Evolutionary conservation across 2,888 invertebrate species (phyloP).

Genomic region (Hypolimnas misippus): DNA sequence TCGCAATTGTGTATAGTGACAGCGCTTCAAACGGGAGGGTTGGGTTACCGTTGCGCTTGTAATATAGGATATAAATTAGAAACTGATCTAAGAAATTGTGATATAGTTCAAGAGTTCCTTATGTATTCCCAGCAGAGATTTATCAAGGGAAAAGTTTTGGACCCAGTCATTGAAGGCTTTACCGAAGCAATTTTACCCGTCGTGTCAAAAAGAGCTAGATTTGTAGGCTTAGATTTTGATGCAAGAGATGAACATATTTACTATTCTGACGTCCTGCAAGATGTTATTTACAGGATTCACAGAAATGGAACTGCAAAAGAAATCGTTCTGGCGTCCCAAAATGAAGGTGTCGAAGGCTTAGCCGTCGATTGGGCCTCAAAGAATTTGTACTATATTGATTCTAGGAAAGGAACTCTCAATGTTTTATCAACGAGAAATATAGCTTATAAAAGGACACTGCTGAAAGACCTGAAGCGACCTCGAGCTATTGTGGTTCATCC

Average conservation of each 20-base stretch:
- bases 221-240: conserved; percentile 98
- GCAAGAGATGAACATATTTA: conserved; percentile 95
- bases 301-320: conserved; percentile 91
- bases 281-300: conserved; percentile 94
- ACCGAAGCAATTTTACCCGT: conserved; percentile 98
- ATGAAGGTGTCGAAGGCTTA: conserved; percentile 98
- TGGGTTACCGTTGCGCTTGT: conserved; percentile 96
- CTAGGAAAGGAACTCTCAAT: conserved; percentile 96
- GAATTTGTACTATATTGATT: conserved; percentile 97
- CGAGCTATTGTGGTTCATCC: conserved; percentile 98
- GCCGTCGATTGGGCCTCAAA: conserved; percentile 98
- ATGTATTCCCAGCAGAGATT: conserved; percentile 98
- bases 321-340: conserved; percentile 96
- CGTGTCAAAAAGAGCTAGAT: conserved; percentile 94
- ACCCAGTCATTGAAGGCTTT: conserved; percentile 95
- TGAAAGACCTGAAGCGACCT: conserved; percentile 95
- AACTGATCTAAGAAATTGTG: conserved; percentile 90
- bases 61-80: conserved; percentile 93
- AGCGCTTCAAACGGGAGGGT: conserved; percentile 86
- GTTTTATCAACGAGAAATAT: conserved; percentile 95
- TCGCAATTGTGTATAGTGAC: conserved; percentile 97
- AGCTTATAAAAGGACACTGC: conserved; percentile 91
- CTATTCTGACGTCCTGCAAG: conserved; percentile 98
- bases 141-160: conserved; percentile 95
- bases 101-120: conserved; percentile 92